phyloP scores from a whole-genome alignment of 1,140 invertebrate genomes.

The Paramacrobiotus metropolitanus region DNA sequence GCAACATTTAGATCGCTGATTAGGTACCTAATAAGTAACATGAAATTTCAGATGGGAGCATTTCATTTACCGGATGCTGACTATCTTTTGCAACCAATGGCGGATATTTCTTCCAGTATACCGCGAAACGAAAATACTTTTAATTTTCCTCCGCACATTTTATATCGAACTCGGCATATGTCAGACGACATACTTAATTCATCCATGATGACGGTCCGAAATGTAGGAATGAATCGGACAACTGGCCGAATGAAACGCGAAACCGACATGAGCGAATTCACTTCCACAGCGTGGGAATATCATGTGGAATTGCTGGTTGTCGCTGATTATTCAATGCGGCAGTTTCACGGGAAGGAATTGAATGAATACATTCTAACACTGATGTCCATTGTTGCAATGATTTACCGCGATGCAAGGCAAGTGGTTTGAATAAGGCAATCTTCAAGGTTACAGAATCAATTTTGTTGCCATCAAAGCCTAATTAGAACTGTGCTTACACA shows the following conservation, averaged over 20 bases:
- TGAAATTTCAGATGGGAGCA: not conserved
- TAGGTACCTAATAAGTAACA: no score
- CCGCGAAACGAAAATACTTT: no score
- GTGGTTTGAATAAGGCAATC: slow-evolving; percentile 6
- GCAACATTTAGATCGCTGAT: no score
- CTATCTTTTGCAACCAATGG: not conserved
- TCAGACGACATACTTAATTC: no score
- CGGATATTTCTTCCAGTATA: not conserved
- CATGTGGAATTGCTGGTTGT: slow-evolving; percentile 47
- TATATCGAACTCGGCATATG: not conserved
- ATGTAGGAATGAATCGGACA: no score
- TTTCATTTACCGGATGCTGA: not conserved
- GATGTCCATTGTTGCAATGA: slow-evolving; percentile 42
- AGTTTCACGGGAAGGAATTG: slow-evolving; percentile 39
- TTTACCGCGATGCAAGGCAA: slow-evolving; percentile 8
- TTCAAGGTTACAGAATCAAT: no score
- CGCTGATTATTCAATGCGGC: slow-evolving; percentile 47
- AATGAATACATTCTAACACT: slow-evolving; percentile 48
- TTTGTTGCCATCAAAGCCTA: no score
- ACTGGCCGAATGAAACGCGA: not conserved
- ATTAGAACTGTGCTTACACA: no score
- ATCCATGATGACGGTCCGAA: no score
- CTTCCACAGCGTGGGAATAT: not conserved
- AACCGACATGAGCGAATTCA: not conserved
- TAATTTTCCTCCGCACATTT: not conserved